These are phyloP conservation scores for Mesoclemmys tuberculata DNA, from an alignment of 2,113 vertebrate genomes.

Conservation along the genomic window DNA sequence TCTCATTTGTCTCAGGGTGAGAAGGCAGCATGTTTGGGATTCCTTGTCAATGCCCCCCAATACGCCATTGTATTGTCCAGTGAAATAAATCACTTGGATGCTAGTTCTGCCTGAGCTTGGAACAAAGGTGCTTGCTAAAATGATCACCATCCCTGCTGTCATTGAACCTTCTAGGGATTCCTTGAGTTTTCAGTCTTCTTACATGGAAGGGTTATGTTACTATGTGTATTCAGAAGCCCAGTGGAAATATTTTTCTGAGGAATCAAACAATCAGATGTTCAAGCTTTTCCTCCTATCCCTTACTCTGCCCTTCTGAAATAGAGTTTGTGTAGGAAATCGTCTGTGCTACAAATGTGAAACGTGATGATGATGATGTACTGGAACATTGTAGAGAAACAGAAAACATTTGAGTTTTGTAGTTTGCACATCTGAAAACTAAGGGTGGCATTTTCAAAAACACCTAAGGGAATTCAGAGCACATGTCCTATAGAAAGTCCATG, in stretches of 20 bases:
- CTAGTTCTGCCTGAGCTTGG: not conserved
- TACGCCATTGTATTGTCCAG: not conserved
- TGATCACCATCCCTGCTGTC: not conserved
- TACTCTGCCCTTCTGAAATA: not conserved
- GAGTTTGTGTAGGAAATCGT: not conserved
- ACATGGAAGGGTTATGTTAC: not conserved
- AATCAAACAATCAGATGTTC: not conserved
- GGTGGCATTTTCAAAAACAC: not conserved
- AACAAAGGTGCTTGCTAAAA: not conserved
- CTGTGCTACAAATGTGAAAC: not conserved
- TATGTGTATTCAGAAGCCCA: not conserved
- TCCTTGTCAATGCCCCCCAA: not conserved
- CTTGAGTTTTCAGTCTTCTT: not conserved
- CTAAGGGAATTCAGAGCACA: not conserved
- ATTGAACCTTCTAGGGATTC: not conserved
- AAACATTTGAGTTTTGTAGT: not conserved
- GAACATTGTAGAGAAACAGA: not conserved
- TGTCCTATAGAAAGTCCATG: fast-evolving
- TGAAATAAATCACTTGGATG: not conserved
- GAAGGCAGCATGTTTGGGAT: not conserved
- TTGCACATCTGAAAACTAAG: not conserved
- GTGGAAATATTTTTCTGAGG: not conserved
- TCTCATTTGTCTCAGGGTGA: not conserved
- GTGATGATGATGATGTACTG: not conserved
- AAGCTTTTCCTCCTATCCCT: not conserved